Conservation (phyloP, 2,888 invertebrate genomes). For the Cheiracanthium punctorium region DNA sequence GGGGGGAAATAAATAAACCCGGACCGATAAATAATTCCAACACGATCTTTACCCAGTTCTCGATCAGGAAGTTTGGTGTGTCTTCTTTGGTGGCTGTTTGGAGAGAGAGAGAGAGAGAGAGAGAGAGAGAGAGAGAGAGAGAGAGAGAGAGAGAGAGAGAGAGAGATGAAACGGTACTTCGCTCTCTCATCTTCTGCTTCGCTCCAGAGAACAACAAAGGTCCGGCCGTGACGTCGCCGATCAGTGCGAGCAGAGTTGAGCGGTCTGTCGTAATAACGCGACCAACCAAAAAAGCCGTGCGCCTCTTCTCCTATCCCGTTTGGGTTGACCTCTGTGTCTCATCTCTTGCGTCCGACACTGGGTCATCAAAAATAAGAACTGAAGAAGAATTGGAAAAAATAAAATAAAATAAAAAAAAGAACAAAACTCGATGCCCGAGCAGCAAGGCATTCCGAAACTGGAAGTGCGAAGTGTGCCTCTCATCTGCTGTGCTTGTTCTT, state of each 20-base stretch:
- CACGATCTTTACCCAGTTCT: constrained; percentile 15
- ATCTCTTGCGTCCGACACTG: constrained; percentile 29
- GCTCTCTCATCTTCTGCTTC: too few species aligned
- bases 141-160: too few species aligned
- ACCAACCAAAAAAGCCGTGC: constrained; percentile 8
- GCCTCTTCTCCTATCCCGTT: too few species aligned
- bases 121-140: too few species aligned
- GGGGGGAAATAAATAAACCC: too few species aligned
- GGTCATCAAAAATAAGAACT: constrained; percentile 45
- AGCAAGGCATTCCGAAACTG: neutral
- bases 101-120: too few species aligned
- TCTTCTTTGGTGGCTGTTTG: too few species aligned
- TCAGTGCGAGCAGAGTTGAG: neutral
- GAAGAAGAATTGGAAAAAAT: too few species aligned
- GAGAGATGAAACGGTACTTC: neutral
- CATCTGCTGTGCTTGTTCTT: neutral
- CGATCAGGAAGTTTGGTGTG: constrained; percentile 46
- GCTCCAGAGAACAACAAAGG: too few species aligned
- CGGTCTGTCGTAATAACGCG: constrained; percentile 24
- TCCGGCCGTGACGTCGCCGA: neutral
- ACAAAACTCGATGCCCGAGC: neutral
- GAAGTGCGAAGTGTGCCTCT: constrained; percentile 30
- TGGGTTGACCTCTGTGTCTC: constrained; percentile 40
- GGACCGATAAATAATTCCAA: constrained; percentile 1
- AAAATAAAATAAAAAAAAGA: constrained; percentile 10